Evolutionary conservation across 2,797 vertebrate species (phyloP).

Genomic region (Triplophysa yarkandensis): DNA sequence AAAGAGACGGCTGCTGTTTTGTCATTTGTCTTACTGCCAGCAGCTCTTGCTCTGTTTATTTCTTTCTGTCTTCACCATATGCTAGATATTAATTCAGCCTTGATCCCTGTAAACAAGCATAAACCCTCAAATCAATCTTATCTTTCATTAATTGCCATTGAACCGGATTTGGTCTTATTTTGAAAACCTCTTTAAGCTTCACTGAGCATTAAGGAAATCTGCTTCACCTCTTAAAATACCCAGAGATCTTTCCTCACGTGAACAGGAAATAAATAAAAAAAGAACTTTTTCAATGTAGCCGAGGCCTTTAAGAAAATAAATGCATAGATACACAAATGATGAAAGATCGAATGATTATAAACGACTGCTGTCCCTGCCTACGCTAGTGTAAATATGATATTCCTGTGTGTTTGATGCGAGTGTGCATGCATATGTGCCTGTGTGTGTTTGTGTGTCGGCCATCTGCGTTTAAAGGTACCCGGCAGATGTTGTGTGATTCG

Average conservation of each 20-base stretch:
- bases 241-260: neutral
- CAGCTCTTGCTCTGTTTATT: constrained; percentile 7
- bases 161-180: constrained; percentile 30
- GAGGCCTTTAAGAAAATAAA: too few relatives aligned
- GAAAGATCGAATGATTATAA: neutral
- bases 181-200: constrained; percentile 9
- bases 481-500: constrained; percentile 37
- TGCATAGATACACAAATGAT: neutral
- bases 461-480: constrained; percentile 5
- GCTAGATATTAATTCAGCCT: constrained; percentile 38
- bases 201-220: constrained; percentile 22
- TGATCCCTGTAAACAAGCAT: constrained; percentile 24
- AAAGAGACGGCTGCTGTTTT: constrained; percentile 18
- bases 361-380: constrained; percentile 5
- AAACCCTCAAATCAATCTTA: constrained; percentile 13
- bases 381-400: neutral
- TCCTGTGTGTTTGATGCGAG: neutral
- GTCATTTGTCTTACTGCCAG: constrained; percentile 17
- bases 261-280: too few relatives aligned
- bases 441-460: neutral
- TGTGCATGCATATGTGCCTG: neutral
- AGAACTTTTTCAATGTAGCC: too few relatives aligned
- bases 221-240: neutral
- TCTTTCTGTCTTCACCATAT: constrained; percentile 26
- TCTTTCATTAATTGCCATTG: constrained; percentile 3